Percentiles rank a stretch among this genome's conserved stretches.
These are phyloP conservation scores for Pyrochroa serraticornis DNA, from an alignment of 2,888 invertebrate genomes.

Conservation along the genomic window DNA sequence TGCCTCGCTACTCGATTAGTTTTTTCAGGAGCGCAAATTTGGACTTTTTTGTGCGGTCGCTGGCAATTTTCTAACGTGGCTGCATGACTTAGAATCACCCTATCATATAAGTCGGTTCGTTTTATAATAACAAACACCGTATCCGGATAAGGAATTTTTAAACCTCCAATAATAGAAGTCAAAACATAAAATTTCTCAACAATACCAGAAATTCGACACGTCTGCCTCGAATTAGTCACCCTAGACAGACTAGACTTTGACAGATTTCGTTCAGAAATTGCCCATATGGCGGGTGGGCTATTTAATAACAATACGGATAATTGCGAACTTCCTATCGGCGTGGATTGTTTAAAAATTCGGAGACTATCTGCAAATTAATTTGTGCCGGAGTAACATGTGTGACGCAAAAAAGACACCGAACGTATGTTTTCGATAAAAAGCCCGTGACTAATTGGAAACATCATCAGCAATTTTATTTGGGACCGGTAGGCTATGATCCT, in stretches of 20 bases:
- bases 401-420: constrained; percentile 18
- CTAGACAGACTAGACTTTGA: constrained; percentile 12
- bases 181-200: constrained; percentile 2
- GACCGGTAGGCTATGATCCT: neutral
- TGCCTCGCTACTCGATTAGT: neutral
- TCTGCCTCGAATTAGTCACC: constrained; percentile 3
- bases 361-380: constrained; percentile 15
- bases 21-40: constrained; percentile 12
- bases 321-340: constrained; percentile 16
- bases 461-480: constrained; percentile 14
- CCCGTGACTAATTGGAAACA: constrained; percentile 20
- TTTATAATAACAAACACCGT: too few relatives aligned
- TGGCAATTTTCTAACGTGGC: too few relatives aligned
- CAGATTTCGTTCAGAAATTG: constrained; percentile 10
- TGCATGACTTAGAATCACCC: too few relatives aligned
- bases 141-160: too few relatives aligned
- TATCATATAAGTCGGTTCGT: too few relatives aligned
- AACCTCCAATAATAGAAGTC: neutral
- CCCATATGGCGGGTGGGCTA: constrained; percentile 18
- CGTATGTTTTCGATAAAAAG: constrained; percentile 20
- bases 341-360: constrained; percentile 18
- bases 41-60: too few relatives aligned
- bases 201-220: neutral
- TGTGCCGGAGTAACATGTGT: constrained; percentile 5
- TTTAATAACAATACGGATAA: constrained; percentile 18